A percentile compares a stretch with the other conserved stretches of the same genome.
These are phyloP conservation scores for Sthenelais limicola DNA, from an alignment of 2,888 invertebrate genomes.

Conservation along the genomic window DNA sequence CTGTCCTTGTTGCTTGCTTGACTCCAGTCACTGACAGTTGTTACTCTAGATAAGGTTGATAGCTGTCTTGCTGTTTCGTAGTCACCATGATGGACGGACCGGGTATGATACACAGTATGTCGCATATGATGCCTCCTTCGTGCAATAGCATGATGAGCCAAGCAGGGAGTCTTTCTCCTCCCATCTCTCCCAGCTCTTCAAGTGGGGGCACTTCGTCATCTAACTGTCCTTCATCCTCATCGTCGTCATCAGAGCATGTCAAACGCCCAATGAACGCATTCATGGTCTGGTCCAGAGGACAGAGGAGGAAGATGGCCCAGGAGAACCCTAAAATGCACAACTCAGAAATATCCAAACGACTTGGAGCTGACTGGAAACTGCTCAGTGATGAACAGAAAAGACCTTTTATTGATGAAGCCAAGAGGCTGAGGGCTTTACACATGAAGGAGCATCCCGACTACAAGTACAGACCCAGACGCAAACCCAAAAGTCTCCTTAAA, in stretches of 20 bases:
- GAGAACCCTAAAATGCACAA: constrained; percentile 99
- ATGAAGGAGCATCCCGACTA: constrained; percentile 99
- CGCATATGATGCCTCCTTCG: neutral
- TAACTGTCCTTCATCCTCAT: neutral
- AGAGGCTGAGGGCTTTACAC: constrained; percentile 94
- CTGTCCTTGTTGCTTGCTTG: too few species aligned
- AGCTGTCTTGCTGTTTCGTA: neutral
- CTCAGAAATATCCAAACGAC: constrained; percentile 95
- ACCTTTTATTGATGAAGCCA: constrained; percentile 99
- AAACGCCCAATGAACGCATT: constrained; percentile 99
- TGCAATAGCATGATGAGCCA: neutral
- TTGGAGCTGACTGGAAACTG: constrained; percentile 99
- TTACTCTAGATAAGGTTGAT: too few species aligned
- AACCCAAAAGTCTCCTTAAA: constrained; percentile 89
- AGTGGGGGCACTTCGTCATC: neutral
- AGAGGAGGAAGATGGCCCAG: constrained; percentile 97
- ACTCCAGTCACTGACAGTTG: too few species aligned
- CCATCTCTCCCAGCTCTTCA: constrained; percentile 10
- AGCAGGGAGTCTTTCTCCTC: constrained; percentile 22
- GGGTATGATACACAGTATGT: neutral
- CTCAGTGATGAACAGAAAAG: constrained; percentile 95
- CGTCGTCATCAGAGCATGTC: constrained; percentile 78
- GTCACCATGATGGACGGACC: neutral
- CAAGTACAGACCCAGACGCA: constrained; percentile 95
- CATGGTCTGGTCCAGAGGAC: constrained; percentile 99